phyloP scores from a whole-genome alignment of 1,140 invertebrate species.

The Gryllus bimaculatus region DNA sequence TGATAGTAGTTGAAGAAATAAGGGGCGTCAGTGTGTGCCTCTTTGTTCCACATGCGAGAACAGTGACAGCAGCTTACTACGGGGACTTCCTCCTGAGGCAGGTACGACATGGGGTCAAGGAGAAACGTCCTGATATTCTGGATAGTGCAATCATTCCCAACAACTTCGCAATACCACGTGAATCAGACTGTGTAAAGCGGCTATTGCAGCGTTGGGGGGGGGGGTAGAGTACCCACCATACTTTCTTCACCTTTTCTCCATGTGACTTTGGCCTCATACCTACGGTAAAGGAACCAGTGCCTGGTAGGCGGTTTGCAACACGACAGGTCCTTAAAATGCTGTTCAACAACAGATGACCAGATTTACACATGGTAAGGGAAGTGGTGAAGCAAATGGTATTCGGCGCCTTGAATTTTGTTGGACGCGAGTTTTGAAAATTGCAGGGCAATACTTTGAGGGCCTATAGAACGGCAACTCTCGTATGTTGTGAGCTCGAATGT shows the following conservation, averaged over 20 bases:
- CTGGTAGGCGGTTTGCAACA: not conserved
- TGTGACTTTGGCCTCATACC: constrained; percentile 12
- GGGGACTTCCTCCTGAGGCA: constrained; percentile 12
- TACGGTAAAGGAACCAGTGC: not conserved
- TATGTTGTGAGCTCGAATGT: too few relatives aligned
- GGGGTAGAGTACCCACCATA: constrained; percentile 6
- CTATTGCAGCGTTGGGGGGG: constrained; percentile 7
- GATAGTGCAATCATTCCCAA: not conserved
- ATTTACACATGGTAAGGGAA: too few relatives aligned
- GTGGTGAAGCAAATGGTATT: too few relatives aligned
- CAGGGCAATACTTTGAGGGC: too few relatives aligned
- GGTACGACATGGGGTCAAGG: not conserved
- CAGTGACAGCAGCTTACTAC: constrained; percentile 4
- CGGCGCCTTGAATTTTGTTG: too few relatives aligned
- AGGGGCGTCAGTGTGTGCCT: not conserved
- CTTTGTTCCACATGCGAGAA: constrained; percentile 9
- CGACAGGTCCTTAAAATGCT: not conserved
- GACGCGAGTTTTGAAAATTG: too few relatives aligned
- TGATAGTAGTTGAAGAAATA: not conserved
- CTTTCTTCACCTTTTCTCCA: constrained; percentile 8
- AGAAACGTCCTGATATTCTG: constrained; percentile 6
- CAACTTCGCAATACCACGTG: not conserved
- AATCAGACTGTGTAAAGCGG: not conserved
- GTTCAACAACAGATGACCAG: not conserved
- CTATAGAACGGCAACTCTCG: too few relatives aligned